Conservation (phyloP, 1,140 invertebrate genomes). For the Zaprionus inermis region DNA sequence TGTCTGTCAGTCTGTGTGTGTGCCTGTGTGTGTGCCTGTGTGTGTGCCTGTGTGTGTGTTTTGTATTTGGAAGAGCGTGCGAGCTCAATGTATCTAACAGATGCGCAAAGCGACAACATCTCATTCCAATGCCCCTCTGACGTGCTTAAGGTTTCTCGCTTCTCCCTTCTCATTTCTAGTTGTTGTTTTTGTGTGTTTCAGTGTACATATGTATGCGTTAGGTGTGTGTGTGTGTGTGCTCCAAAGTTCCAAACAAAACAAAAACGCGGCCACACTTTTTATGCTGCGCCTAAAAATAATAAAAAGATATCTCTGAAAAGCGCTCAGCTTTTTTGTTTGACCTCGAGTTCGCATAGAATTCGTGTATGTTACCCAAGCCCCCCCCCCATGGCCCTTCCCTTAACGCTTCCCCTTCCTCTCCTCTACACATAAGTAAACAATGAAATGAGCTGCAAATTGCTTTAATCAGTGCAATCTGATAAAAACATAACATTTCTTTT, state of each 20-base stretch:
- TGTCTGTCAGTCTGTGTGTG: background rate
- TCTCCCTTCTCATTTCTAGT: background rate
- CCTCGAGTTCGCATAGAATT: constrained; percentile 12
- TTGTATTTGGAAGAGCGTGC: constrained; percentile 45
- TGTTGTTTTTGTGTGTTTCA: background rate
- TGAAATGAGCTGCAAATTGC: background rate
- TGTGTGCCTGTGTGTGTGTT: constrained; percentile 31
- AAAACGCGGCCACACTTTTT: constrained; percentile 29
- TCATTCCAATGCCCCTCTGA: constrained; percentile 10
- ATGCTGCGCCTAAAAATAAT: constrained; percentile 19
- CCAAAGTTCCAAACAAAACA: constrained; percentile 6
- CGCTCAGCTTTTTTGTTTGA: constrained; percentile 18
- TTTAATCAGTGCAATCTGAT: constrained; percentile 4
- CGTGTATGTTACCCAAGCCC: background rate
- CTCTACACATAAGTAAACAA: background rate
- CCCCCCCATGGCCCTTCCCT: background rate
- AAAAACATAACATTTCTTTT: background rate
- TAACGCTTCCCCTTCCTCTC: too few species aligned
- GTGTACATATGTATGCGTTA: background rate
- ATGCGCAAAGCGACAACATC: constrained; percentile 35
- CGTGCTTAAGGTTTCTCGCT: constrained; percentile 16
- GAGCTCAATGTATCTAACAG: constrained; percentile 60
- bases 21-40: background rate
- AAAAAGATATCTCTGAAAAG: constrained; percentile 1
- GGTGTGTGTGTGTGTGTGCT: background rate